phyloP scores from a whole-genome alignment of 2,113 vertebrate species.

The Lepus europaeus region DNA sequence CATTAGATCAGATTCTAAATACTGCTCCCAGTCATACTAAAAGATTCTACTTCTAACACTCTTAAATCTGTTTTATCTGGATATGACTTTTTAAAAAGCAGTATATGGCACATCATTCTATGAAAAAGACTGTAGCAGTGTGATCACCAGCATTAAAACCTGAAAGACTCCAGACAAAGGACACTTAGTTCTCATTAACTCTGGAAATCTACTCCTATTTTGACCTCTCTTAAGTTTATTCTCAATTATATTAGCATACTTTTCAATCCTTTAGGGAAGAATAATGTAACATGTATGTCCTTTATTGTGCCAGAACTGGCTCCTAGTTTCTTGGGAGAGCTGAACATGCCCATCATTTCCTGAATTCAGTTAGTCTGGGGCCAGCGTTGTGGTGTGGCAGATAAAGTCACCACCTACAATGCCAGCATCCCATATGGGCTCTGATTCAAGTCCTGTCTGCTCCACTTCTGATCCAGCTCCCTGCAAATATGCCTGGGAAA shows the following conservation, averaged over 20 bases:
- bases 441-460: too few relatives aligned
- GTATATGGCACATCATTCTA: neutral
- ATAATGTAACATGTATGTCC: neutral
- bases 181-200: neutral
- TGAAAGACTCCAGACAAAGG: neutral
- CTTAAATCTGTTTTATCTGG: too few relatives aligned
- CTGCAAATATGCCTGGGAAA: too few relatives aligned
- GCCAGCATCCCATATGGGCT: too few relatives aligned
- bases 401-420: too few relatives aligned
- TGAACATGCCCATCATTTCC: neutral
- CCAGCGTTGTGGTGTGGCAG: too few relatives aligned
- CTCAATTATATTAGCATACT: neutral
- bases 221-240: neutral
- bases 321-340: neutral
- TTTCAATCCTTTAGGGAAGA: neutral
- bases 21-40: neutral
- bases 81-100: neutral
- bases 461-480: too few relatives aligned
- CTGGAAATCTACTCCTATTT: conserved; percentile 2
- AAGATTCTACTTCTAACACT: neutral
- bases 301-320: neutral
- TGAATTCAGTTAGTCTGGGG: neutral
- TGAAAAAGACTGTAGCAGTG: neutral
- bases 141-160: neutral
- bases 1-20: conserved; percentile 60